Conservation (phyloP, 2,113 vertebrate species). For the Zapornia atra region DNA sequence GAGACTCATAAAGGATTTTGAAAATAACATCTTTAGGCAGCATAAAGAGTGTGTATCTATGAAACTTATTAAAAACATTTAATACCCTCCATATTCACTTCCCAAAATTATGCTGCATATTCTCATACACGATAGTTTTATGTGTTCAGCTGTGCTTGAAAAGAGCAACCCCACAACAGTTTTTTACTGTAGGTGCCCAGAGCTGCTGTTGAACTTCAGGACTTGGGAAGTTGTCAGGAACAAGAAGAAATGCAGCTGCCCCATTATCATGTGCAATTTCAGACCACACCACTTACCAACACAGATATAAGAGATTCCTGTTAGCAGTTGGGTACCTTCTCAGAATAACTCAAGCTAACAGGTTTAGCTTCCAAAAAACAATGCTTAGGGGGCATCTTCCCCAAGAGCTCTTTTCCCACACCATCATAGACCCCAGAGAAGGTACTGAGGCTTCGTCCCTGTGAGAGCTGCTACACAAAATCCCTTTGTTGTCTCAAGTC, state of each 20-base stretch:
- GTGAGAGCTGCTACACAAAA: not conserved
- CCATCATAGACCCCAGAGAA: not conserved
- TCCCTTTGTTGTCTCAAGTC: not conserved
- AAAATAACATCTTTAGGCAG: not conserved
- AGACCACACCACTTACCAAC: not conserved
- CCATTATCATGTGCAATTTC: not conserved
- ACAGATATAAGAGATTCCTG: not conserved
- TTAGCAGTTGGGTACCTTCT: not conserved
- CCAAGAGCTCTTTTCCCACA: fast-evolving
- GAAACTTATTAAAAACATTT: not conserved
- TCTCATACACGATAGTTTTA: not conserved
- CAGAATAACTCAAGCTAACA: not conserved
- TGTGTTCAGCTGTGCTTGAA: not conserved
- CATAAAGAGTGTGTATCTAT: not conserved
- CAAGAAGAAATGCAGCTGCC: not conserved
- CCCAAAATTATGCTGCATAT: not conserved
- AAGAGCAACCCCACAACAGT: not conserved
- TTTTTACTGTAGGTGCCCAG: not conserved
- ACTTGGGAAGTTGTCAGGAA: not conserved
- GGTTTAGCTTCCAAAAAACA: not conserved
- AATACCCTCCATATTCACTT: not conserved
- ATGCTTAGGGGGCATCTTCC: fast-evolving
- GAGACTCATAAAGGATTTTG: not conserved
- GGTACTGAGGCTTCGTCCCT: not conserved
- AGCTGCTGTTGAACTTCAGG: not conserved